A percentile compares a stretch with the other conserved stretches of the same genome.
These are phyloP conservation scores for Condylura cristata DNA, from an alignment of 2,113 vertebrate species.

Conservation along the genomic window DNA sequence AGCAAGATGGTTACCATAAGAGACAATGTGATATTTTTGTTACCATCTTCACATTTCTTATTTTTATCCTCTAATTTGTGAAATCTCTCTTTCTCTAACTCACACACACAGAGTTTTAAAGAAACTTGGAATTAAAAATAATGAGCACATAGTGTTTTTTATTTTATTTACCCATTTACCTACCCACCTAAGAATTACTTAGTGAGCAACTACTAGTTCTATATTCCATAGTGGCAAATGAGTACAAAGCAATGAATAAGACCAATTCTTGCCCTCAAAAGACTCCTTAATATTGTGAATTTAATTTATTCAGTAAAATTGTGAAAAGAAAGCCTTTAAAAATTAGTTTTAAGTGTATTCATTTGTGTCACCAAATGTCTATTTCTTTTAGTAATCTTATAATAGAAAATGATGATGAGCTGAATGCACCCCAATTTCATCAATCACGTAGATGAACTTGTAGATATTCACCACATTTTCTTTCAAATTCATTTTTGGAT, in stretches of 20 bases:
- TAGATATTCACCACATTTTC: neutral
- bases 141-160: neutral
- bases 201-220: neutral
- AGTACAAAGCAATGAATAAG: neutral
- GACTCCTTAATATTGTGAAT: neutral
- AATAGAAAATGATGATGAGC: neutral
- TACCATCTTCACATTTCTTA: neutral
- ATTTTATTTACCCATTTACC: neutral
- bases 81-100: neutral
- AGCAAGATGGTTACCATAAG: neutral
- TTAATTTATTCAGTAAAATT: neutral
- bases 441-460: neutral
- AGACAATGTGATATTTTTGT: neutral
- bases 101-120: neutral
- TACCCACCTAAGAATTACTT: neutral
- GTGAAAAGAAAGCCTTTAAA: neutral
- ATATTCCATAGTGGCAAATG: neutral
- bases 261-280: neutral
- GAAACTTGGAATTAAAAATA: neutral
- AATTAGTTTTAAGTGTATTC: neutral
- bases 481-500: neutral
- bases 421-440: neutral
- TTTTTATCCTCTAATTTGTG: neutral
- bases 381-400: neutral
- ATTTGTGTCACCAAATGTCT: neutral